Conservation (phyloP, 2,113 vertebrate genomes). For the Corythaeola cristata region DNA sequence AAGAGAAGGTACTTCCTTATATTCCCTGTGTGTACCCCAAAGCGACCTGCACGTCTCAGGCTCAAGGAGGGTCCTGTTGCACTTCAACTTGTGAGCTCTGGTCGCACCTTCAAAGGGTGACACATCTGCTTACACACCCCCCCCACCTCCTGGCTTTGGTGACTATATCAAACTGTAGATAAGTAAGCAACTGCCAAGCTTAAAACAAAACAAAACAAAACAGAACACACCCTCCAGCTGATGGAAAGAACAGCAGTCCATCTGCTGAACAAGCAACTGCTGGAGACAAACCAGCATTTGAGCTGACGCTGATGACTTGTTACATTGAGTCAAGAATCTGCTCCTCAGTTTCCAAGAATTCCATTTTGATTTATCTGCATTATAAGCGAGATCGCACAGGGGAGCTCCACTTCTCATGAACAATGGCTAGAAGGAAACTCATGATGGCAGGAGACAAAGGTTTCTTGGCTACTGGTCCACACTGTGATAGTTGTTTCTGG, state of each 20-base stretch:
- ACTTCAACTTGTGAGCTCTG: not conserved
- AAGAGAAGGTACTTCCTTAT: not conserved
- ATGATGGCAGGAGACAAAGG: not conserved
- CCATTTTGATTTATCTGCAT: accelerated
- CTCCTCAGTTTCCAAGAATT: not conserved
- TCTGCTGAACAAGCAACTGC: not conserved
- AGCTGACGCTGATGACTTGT: not conserved
- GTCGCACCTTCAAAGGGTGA: not conserved
- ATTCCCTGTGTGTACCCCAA: accelerated
- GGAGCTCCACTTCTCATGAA: not conserved
- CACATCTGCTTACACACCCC: not conserved
- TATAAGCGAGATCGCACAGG: not conserved
- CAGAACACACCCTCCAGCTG: not conserved
- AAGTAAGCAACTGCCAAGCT: not conserved
- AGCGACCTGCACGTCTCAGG: not conserved
- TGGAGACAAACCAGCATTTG: not conserved
- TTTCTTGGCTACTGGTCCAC: not conserved
- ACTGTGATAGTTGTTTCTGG: slow-evolving; percentile 16
- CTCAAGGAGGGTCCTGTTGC: not conserved
- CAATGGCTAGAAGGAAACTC: not conserved
- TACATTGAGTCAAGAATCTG: not conserved
- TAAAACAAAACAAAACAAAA: not conserved
- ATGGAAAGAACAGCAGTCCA: not conserved
- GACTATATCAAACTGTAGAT: not conserved
- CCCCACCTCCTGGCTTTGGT: not conserved